These are phyloP conservation scores for Palythoa grandiflora DNA, from an alignment of 92 coral and sea anemone genomes.

Conservation along the genomic window DNA sequence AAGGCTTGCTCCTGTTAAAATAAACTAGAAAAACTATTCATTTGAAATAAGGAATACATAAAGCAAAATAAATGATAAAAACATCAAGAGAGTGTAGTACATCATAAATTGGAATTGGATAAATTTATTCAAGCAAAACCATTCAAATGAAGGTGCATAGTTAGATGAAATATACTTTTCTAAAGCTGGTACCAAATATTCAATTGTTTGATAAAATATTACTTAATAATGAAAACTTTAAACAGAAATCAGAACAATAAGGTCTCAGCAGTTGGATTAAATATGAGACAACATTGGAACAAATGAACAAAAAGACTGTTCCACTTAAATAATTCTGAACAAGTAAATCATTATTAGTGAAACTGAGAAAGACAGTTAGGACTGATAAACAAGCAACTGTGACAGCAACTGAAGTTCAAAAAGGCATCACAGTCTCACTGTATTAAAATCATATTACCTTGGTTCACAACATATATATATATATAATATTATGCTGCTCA, in stretches of 20 bases:
- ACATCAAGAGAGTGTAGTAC: too few species aligned
- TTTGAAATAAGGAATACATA: neutral
- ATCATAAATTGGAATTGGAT: neutral
- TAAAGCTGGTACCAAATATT: conserved; percentile 9
- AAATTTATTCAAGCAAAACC: neutral
- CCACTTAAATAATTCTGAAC: conserved; percentile 21
- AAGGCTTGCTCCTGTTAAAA: neutral
- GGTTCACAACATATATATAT: neutral
- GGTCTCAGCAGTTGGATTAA: conserved; percentile 19
- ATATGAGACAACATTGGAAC: neutral
- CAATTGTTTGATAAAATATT: neutral
- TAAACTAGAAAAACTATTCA: neutral
- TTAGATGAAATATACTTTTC: neutral
- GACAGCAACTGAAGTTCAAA: conserved; percentile 5
- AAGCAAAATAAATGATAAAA: neutral
- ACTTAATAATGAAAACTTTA: neutral
- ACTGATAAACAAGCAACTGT: conserved; percentile 16
- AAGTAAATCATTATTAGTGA: neutral
- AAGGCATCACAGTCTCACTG: neutral
- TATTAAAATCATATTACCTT: too few species aligned
- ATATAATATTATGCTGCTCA: neutral
- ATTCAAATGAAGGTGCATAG: neutral
- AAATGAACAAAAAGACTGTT: neutral
- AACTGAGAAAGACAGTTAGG: neutral
- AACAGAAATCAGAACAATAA: conserved; percentile 9